These are phyloP conservation scores for Tetraneura akinire DNA, from an alignment of 1,140 invertebrate genomes.

Conservation along the genomic window DNA sequence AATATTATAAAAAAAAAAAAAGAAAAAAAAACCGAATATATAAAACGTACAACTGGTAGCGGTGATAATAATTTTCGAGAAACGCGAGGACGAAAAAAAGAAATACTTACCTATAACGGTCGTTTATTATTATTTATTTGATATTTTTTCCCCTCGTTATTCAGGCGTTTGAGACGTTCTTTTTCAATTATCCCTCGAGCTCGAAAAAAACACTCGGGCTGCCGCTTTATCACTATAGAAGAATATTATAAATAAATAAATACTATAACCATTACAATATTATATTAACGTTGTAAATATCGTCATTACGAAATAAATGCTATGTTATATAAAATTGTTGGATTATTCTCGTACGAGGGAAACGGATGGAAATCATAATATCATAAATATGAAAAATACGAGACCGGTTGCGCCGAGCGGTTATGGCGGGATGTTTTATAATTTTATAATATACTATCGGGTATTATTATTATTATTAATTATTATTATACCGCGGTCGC, in stretches of 20 bases:
- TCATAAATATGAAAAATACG: slow-evolving; percentile 27
- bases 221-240: slow-evolving; percentile 18
- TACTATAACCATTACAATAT: background rate
- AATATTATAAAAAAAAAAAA: slow-evolving; percentile 30
- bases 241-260: no score
- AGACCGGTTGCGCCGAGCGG: background rate
- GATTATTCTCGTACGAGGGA: background rate
- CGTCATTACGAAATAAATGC: background rate
- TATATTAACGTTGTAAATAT: background rate
- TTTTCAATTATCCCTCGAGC: slow-evolving; percentile 40
- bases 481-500: background rate
- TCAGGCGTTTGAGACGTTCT: background rate
- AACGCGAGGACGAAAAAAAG: no score
- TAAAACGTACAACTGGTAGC: background rate
- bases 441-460: no score
- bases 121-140: background rate
- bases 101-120: no score
- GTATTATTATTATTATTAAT: background rate
- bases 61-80: slow-evolving; percentile 20
- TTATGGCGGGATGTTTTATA: background rate
- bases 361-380: background rate
- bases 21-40: no score
- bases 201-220: no score
- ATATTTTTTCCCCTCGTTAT: background rate
- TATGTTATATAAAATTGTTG: background rate